phyloP scores from a whole-genome alignment of 2,888 invertebrate genomes.

The Diarsia mendica region DNA sequence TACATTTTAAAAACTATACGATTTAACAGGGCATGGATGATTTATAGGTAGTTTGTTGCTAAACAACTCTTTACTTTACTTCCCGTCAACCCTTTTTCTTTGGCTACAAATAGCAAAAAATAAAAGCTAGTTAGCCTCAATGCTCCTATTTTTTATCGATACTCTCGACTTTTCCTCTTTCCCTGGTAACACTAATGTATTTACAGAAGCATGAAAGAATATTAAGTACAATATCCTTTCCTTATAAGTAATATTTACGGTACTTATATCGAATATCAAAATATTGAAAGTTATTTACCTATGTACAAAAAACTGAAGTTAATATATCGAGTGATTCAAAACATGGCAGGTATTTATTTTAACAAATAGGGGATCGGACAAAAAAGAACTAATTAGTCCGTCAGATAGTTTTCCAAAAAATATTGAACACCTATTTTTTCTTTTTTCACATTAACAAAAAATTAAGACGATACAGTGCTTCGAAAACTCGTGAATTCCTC shows the following conservation, averaged over 20 bases:
- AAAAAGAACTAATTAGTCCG: too few species aligned
- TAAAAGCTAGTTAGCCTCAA: constrained; percentile 4
- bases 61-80: not conserved
- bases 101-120: not conserved
- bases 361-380: too few species aligned
- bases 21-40: not conserved
- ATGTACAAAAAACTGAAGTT: not conserved
- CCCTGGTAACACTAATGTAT: not conserved
- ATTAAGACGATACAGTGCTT: too few species aligned
- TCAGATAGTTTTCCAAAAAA: too few species aligned
- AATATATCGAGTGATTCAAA: not conserved
- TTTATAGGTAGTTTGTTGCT: constrained; percentile 7
- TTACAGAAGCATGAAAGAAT: not conserved
- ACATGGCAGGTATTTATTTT: not conserved
- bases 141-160: constrained; percentile 2
- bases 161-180: not conserved
- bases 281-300: not conserved
- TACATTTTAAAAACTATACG: not conserved
- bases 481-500: too few species aligned
- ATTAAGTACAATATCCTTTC: not conserved
- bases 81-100: constrained; percentile 1
- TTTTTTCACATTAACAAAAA: too few species aligned
- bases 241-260: not conserved
- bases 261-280: not conserved
- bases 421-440: too few species aligned